These are phyloP conservation scores for Augochlora pura DNA, from an alignment of 1,140 invertebrate species.

Conservation along the genomic window DNA sequence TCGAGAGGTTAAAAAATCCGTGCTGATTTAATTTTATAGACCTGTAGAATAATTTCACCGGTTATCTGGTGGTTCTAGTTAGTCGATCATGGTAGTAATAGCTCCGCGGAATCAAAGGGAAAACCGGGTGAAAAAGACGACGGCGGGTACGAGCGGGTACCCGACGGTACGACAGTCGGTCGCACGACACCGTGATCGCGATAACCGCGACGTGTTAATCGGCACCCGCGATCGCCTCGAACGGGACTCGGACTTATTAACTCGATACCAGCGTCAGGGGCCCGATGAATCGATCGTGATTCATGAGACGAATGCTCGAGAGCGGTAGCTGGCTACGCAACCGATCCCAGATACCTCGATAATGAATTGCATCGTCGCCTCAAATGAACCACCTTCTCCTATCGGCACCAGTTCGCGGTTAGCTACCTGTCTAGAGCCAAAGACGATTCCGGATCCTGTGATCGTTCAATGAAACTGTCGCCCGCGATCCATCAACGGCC, in stretches of 20 bases:
- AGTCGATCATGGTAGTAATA: no score
- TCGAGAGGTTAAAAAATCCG: no score
- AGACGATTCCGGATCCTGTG: neutral
- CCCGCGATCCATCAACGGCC: no score
- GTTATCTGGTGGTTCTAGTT: no score
- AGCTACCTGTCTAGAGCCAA: neutral
- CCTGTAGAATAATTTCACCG: no score
- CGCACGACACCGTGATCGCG: constrained; percentile 38
- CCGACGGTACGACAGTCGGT: constrained; percentile 4
- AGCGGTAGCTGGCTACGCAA: constrained; percentile 17
- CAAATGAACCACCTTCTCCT: constrained; percentile 8
- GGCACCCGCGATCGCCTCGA: constrained; percentile 31
- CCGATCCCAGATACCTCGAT: constrained; percentile 33
- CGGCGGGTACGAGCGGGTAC: neutral
- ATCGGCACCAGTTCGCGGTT: neutral
- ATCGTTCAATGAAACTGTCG: constrained; percentile 7
- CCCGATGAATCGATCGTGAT: constrained; percentile 32
- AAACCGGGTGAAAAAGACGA: neutral
- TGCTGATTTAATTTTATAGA: no score
- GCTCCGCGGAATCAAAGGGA: neutral
- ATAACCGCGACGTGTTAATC: constrained; percentile 42
- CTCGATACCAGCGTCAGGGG: constrained; percentile 14
- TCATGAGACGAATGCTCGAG: constrained; percentile 20
- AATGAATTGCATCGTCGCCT: constrained; percentile 40
- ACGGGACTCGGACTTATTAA: constrained; percentile 41